A percentile compares a stretch with the other conserved stretches of the same genome.
phyloP scores from a whole-genome alignment of 2,113 vertebrate genomes.

The Zapus hudsonius region DNA sequence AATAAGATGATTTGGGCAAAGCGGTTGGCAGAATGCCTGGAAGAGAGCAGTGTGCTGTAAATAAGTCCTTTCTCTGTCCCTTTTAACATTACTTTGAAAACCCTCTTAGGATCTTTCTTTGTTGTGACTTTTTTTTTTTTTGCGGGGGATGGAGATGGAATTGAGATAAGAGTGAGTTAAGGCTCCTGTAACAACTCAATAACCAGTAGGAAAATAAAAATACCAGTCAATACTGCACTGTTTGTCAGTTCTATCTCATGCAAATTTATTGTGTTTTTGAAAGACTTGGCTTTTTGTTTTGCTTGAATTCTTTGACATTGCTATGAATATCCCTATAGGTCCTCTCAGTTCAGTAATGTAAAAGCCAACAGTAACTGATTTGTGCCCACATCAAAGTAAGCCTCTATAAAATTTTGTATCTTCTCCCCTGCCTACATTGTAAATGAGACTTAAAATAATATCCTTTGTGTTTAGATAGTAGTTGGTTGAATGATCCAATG shows the following conservation, averaged over 20 bases:
- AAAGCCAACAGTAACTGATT: slow-evolving; percentile 47
- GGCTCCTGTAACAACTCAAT: not conserved
- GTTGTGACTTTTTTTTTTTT: not conserved
- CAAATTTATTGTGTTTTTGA: not conserved
- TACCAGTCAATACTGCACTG: not conserved
- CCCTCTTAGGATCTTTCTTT: not conserved
- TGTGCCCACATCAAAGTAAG: not conserved
- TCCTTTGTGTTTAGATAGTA: not conserved
- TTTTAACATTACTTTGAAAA: not conserved
- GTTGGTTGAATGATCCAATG: slow-evolving; percentile 17
- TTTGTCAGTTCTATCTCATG: not conserved
- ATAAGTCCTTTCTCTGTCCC: not conserved
- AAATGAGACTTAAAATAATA: slow-evolving; percentile 32
- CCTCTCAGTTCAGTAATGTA: not conserved
- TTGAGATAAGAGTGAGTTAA: not conserved
- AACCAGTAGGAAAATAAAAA: not conserved
- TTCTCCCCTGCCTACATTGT: not conserved
- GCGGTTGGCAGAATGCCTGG: not conserved
- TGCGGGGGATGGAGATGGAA: not conserved
- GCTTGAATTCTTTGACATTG: not conserved
- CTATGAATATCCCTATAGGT: not conserved
- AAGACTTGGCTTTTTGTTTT: slow-evolving; percentile 50
- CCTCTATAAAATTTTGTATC: not conserved
- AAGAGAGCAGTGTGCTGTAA: not conserved
- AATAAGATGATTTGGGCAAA: slow-evolving; percentile 20